phyloP scores from a whole-genome alignment of 1,140 invertebrate genomes.

The Cherax destructor region DNA sequence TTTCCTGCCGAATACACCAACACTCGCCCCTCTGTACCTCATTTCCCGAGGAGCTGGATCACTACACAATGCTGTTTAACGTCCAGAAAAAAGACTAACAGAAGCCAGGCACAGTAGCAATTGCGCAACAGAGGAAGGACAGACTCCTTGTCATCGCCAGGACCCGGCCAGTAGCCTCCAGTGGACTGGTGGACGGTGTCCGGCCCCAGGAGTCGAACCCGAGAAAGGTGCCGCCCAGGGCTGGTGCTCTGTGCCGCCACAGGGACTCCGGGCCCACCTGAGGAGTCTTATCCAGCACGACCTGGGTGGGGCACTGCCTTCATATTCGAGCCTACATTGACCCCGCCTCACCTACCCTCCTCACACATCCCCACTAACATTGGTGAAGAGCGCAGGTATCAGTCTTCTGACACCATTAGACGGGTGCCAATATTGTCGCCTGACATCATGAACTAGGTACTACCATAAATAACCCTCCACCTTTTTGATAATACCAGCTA shows the following conservation, averaged over 20 bases:
- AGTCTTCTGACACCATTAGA: too few relatives aligned
- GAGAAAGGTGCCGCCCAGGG: conserved; percentile 43
- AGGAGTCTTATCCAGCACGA: conserved; percentile 13
- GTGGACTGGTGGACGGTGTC: conserved; percentile 20
- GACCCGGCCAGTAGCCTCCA: conserved; percentile 26
- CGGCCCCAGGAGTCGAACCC: conserved; percentile 19
- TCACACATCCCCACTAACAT: too few relatives aligned
- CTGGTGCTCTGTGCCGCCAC: conserved; percentile 21
- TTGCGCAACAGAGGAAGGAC: neutral
- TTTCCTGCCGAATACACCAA: too few relatives aligned
- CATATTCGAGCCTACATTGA: neutral
- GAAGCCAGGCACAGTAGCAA: conserved; percentile 23
- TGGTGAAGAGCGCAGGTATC: too few relatives aligned
- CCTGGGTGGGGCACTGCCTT: conserved; percentile 24
- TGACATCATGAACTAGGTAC: too few relatives aligned
- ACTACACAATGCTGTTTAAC: neutral
- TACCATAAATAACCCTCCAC: too few relatives aligned
- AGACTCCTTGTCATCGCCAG: conserved; percentile 10
- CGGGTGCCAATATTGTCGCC: too few relatives aligned
- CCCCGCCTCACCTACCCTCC: neutral
- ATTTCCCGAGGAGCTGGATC: neutral
- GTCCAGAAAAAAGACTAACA: neutral
- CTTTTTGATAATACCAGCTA: too few relatives aligned
- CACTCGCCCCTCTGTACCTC: neutral
- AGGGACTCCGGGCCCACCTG: conserved; percentile 9